Base-by-base conservation (phyloP, 2,888 invertebrate species). In the Dromius quadrimaculatus region DNA sequence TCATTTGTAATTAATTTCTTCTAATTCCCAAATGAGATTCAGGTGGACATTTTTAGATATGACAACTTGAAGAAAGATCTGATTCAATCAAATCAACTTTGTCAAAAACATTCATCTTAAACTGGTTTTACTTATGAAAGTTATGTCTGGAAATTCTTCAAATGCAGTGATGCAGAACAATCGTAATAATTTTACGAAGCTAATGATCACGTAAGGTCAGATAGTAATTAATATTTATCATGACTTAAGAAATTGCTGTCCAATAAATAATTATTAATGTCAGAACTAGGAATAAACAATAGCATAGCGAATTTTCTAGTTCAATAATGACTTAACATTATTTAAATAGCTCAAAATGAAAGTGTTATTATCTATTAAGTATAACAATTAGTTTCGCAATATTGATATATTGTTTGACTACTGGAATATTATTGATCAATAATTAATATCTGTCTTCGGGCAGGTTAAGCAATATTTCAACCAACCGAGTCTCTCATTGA, bases 1-100 rank as follows among this genome's bases (percentile, higher is more conserved):
- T 59, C 32, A 59, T 59, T 59, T 36, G 59, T 59, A 59, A 59
- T 59, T 59, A 36, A 59, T 59, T 59, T 59, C 34, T 36, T 17
- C 36, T 59, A 54, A 54, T 54, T 54, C 50, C 28, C 50, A 54
- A 54, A 54, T 54, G 28, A 23, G 50, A 47, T 47, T n/a, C 23
- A 54, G 28, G 28, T 54, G 28, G 50, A 54, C 23, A 54, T 28
- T 54, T 50, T 54, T 54, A 15, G 28, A 54, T 32, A 28, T 54
- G 50, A 54, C 50, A 54, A 54, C 15, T 15, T 32, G 50, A 28
- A 54, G 50, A 54, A 54, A 54, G 50, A 54, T 54, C 50, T 54
- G 28, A 54, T 54, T 54, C 50, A 41, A 41, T 41, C 41, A 17
- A 41, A 41, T 54, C 13, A 13, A n/a, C 15, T 23, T 15, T 50